Evolutionary conservation across 2,888 invertebrate species (phyloP).

Genomic region (Campaea margaritaria): DNA sequence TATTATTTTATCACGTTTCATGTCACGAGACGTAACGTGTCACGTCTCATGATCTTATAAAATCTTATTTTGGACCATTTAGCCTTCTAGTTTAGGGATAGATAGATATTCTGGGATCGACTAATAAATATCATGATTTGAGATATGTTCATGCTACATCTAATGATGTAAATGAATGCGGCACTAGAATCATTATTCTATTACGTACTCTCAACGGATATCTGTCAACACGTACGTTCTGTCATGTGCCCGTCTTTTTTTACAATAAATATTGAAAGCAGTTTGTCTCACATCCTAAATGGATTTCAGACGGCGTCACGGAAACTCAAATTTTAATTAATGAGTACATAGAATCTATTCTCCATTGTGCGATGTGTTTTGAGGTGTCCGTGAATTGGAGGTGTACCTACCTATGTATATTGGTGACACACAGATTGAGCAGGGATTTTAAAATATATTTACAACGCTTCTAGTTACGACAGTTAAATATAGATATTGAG

Average conservation of each 20-base stretch:
- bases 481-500: no score
- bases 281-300: constrained; percentile 17
- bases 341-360: constrained; percentile 26
- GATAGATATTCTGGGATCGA: constrained; percentile 6
- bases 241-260: constrained; percentile 13
- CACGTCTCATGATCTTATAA: no score
- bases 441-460: background rate
- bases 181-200: constrained; percentile 26
- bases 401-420: constrained; percentile 14
- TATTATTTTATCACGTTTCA: background rate
- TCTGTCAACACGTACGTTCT: constrained; percentile 4
- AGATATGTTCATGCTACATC: constrained; percentile 45
- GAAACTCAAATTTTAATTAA: constrained; percentile 33
- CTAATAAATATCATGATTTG: constrained; percentile 48
- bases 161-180: constrained; percentile 29
- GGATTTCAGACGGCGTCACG: constrained; percentile 30
- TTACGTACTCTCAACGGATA: constrained; percentile 32
- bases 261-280: constrained; percentile 21
- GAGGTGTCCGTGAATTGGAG: constrained; percentile 27
- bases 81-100: background rate
- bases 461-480: background rate
- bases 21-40: no score
- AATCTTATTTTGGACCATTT: no score
- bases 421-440: constrained; percentile 31
- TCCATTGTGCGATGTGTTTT: constrained; percentile 38